Conservation (phyloP, 2,888 invertebrate genomes). For the Timema podura region DNA sequence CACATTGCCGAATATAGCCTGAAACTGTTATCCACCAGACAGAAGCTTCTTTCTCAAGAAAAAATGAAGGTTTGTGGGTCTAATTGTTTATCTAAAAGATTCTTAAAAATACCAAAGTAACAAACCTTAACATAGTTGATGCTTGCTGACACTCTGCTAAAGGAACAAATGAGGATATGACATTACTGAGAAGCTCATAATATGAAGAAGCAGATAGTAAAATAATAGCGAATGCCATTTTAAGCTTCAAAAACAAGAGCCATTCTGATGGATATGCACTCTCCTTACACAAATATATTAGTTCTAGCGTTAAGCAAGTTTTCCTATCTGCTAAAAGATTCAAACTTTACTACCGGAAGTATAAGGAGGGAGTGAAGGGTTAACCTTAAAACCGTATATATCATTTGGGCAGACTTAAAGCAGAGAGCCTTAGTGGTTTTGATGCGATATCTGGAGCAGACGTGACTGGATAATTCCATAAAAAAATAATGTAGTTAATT, state of each 20-base stretch:
- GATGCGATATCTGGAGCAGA: not conserved
- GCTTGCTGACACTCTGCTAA: conserved; percentile 1
- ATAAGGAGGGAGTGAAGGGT: not conserved
- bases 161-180: not conserved
- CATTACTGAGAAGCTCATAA: not conserved
- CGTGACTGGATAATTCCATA: not conserved
- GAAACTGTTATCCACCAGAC: not conserved
- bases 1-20: not conserved
- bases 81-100: not conserved
- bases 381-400: not conserved
- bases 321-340: not conserved
- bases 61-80: conserved; percentile 1
- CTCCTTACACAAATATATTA: not conserved
- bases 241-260: no score
- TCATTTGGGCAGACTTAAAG: not conserved
- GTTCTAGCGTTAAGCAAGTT: not conserved
- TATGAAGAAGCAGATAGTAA: no score
- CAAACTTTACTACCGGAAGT: not conserved
- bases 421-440: not conserved
- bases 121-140: not conserved
- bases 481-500: no score
- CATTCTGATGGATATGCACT: no score
- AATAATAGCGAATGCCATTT: no score
- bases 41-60: conserved; percentile 4
- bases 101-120: not conserved